Base-by-base conservation (phyloP, 1,140 invertebrate species). In the Pantala flavescens region DNA sequence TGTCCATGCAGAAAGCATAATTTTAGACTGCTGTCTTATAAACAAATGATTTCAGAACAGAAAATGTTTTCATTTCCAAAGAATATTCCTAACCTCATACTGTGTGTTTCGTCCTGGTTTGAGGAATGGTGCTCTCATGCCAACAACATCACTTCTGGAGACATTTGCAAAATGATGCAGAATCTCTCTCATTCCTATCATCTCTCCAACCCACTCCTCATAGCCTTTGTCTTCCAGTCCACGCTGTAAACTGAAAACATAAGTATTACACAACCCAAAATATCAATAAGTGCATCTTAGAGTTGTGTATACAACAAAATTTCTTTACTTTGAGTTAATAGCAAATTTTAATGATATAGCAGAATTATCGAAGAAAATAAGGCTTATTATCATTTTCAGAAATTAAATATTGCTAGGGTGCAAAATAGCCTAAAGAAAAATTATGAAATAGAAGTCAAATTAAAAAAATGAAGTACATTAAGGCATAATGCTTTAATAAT, bases 131-230 rank as follows among this genome's bases (percentile, higher is more conserved):
- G 93, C 93, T 78, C 95, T 86, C 85, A 96, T 91, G 71, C 95
- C 95, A 11, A 94, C 90, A 43, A 97, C 88, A 79, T 95, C 92
- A 74, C 87, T 88, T 71, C 88, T 88, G 12, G 92, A 90, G 76
- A 97, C 88, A 81, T 94, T 93, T 11, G 93, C 87, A 80, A 95
- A 96, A 77, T 90, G 88, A 71, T 87, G 86, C 0, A 97, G 83
- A 79, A 95, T 95, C 81, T 95, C 92, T 77, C 93, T 86, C 93
- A 96, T 95, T 49, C 94, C 94, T 77, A 96, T 93, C 91, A 96
- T 95, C 85, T 97, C 94, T 24, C 93, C 91, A 0, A 91, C 90
- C 94, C 93, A 96, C 83, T 95, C 91, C 82, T 96, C 93, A 80
- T 95, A 95, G 0, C 91, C 90, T 83, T 94, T 92, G 80, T 93